phyloP scores from a whole-genome alignment of 2,797 vertebrate species.

The Dendrocincla tyrannina region DNA sequence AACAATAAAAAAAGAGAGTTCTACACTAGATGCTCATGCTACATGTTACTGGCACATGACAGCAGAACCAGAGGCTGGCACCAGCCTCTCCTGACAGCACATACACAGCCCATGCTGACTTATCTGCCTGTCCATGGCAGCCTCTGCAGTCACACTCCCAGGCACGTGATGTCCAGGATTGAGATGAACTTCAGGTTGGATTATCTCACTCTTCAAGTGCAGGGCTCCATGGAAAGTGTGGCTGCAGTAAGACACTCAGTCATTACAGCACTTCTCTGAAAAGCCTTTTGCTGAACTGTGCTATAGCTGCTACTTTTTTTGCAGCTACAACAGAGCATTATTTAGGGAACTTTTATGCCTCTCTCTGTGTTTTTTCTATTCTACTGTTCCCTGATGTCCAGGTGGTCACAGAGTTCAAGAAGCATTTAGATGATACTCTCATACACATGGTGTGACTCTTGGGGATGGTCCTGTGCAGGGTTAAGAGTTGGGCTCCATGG shows the following conservation, averaged over 20 bases:
- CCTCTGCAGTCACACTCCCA: constrained; percentile 4
- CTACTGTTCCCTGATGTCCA: neutral
- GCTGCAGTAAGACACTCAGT: neutral
- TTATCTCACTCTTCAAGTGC: neutral
- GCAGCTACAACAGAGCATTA: neutral
- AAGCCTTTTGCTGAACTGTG: neutral
- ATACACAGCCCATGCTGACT: fast-evolving
- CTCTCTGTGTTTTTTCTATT: neutral
- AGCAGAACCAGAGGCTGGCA: neutral
- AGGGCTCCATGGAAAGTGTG: fast-evolving
- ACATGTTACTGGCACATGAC: neutral
- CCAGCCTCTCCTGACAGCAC: neutral
- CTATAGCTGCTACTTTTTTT: neutral
- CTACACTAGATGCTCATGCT: neutral
- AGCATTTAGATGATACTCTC: neutral
- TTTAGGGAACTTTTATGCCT: neutral
- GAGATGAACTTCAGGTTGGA: neutral
- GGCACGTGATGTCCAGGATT: neutral
- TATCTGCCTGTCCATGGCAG: neutral
- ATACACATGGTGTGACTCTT: neutral
- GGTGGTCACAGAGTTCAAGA: neutral
- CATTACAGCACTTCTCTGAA: neutral
- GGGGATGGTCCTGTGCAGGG: neutral
- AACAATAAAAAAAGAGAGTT: neutral
- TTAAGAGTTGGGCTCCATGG: neutral